These are phyloP conservation scores for Stegostoma tigrinum DNA, from an alignment of 2,113 vertebrate species.

Conservation along the genomic window DNA sequence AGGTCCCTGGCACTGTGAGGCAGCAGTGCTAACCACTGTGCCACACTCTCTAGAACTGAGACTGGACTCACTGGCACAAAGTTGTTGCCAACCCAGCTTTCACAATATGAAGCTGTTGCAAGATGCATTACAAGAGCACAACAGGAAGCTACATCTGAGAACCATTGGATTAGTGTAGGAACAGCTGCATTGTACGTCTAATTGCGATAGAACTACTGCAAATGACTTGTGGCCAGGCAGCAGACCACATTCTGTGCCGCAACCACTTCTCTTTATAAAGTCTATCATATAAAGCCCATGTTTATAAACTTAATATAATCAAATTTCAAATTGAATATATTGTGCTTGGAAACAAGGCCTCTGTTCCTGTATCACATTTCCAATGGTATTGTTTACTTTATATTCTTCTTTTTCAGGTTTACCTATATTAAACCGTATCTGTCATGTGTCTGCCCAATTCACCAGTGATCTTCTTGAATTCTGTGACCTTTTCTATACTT, in stretches of 20 bases:
- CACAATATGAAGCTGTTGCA: neutral
- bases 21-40: neutral
- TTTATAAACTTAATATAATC: no score
- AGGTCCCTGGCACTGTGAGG: no score
- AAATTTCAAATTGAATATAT: no score
- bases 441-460: neutral
- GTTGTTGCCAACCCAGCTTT: neutral
- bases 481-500: neutral
- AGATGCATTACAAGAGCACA: neutral
- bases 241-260: neutral
- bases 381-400: neutral
- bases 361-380: neutral
- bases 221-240: neutral
- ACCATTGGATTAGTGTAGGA: neutral
- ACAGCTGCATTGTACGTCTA: neutral
- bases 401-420: neutral
- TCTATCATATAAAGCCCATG: no score
- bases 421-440: neutral
- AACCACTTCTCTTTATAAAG: neutral
- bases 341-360: no score
- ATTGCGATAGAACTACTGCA: neutral
- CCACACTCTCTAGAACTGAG: neutral
- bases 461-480: neutral
- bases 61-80: neutral
- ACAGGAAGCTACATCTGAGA: neutral